A percentile compares a stretch with the other conserved stretches of the same genome.
These are phyloP conservation scores for Dromococcyx pavoninus DNA, from an alignment of 2,797 vertebrate genomes.

Conservation along the genomic window DNA sequence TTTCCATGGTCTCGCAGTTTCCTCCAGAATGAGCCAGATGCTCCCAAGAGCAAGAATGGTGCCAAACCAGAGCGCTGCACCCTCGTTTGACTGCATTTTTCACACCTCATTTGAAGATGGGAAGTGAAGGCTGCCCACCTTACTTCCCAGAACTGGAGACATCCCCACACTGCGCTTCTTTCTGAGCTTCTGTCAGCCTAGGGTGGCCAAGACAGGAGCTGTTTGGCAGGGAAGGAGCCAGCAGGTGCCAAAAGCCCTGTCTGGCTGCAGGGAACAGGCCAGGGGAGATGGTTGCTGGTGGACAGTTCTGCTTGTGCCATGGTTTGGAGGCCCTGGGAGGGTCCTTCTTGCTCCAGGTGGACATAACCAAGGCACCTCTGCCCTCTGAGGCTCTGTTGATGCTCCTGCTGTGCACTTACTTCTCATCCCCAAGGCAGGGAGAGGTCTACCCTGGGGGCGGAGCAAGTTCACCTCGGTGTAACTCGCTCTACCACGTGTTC, in stretches of 20 bases:
- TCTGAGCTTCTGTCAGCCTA: neutral
- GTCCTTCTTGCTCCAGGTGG: neutral
- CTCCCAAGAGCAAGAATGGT: fast-evolving
- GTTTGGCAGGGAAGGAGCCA: neutral
- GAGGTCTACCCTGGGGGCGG: neutral
- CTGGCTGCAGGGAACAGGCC: neutral
- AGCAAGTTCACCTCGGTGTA: too few species aligned
- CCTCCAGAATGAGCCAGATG: fast-evolving
- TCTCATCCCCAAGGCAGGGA: neutral
- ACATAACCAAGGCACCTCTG: neutral
- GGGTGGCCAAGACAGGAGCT: neutral
- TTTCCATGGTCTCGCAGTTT: neutral
- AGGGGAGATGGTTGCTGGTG: neutral
- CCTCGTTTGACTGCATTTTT: neutral
- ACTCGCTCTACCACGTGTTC: neutral
- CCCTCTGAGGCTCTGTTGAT: neutral
- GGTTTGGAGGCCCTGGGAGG: neutral
- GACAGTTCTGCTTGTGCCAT: neutral
- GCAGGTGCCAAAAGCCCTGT: neutral
- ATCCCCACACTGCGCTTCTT: neutral
- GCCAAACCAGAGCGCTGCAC: fast-evolving
- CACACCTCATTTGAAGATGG: neutral
- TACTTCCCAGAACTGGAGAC: neutral
- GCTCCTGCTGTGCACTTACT: neutral
- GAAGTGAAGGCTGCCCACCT: neutral